Evolutionary conservation across 2,888 invertebrate species (phyloP), one percentile per base, ranked within the genome.

Genomic region (Drosophila nigricruria): DNA sequence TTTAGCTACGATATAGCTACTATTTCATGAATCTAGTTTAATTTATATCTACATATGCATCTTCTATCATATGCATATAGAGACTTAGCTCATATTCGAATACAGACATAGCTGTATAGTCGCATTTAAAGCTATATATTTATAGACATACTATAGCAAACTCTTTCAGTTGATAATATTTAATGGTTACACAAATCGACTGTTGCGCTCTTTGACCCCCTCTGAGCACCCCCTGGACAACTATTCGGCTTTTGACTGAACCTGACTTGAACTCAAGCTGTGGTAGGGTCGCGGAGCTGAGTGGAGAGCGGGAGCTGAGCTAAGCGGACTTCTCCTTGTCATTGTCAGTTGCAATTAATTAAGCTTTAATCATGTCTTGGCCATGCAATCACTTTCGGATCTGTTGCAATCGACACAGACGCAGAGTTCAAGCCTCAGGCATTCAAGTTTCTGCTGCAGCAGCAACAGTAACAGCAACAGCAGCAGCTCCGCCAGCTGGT

Each of bases 281-380:
- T 50, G 43, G 3, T 25, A 5, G 30, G 14, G 5, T n/a, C 36
- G 18, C 14, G 5, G 10, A 4, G 20, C 4, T 4, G 18, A 14
- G 54, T n/a, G 38, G 30, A 9, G 40, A 25, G 20, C 23, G 50
- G 45, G 30, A 42, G 34, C 36, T 43, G 25, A 40, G 38, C 49
- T 18, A 40, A 54, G 53, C 53, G 32, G 43, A 45, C 63, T 69
- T 61, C 77, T 72, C 66, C 81, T 68, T 82, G 83, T 82, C 83
- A 73, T 75, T 72, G 80, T 69, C 70, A 79, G 70, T 65, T 65
- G 64, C 67, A 73, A 77, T 82, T 82, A 83, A 82, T 82, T 73
- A 78, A 70, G 81, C 87, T 77, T 77, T 83, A 82, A 82, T 83
- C 88, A 84, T 86, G 81, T 82, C 88, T 80, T 87, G 81, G 81